A percentile compares a stretch with the other conserved stretches of the same genome.
Conservation (phyloP, 2,113 vertebrate species). For the Passerina amoena region DNA sequence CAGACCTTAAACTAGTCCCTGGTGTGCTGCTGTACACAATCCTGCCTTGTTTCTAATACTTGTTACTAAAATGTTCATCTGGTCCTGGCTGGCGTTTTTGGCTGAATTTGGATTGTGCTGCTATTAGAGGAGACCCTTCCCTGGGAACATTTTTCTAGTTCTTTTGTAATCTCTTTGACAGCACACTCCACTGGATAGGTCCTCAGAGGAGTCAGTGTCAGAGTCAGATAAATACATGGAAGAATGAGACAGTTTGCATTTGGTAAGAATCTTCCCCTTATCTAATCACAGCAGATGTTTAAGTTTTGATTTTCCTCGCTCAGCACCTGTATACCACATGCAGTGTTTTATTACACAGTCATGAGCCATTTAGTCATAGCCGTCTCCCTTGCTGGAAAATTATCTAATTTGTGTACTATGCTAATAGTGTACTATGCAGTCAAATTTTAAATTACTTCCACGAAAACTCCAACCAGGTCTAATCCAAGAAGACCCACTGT, state of each 20-base stretch:
- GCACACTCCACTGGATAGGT: not conserved
- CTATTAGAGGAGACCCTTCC: not conserved
- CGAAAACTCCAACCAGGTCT: not conserved
- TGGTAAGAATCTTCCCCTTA: not conserved
- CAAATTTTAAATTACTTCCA: not conserved
- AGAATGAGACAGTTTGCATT: not conserved
- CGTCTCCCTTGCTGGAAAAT: not conserved
- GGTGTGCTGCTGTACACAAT: not conserved
- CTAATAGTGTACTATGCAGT: not conserved
- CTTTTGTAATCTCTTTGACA: not conserved
- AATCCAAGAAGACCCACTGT: not conserved
- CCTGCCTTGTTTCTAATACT: not conserved
- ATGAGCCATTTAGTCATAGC: not conserved
- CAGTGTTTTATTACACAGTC: not conserved
- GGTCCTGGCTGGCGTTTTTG: not conserved
- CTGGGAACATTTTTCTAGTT: not conserved
- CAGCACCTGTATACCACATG: not conserved
- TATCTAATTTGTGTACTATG: no score
- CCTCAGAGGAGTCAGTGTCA: not conserved
- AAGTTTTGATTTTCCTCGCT: not conserved
- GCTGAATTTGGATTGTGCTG: not conserved
- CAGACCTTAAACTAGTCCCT: not conserved
- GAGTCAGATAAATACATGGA: not conserved
- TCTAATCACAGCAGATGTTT: not conserved
- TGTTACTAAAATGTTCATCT: not conserved